These are phyloP conservation scores for Cerastis rubricosa DNA, from an alignment of 2,888 invertebrate species.

Conservation along the genomic window DNA sequence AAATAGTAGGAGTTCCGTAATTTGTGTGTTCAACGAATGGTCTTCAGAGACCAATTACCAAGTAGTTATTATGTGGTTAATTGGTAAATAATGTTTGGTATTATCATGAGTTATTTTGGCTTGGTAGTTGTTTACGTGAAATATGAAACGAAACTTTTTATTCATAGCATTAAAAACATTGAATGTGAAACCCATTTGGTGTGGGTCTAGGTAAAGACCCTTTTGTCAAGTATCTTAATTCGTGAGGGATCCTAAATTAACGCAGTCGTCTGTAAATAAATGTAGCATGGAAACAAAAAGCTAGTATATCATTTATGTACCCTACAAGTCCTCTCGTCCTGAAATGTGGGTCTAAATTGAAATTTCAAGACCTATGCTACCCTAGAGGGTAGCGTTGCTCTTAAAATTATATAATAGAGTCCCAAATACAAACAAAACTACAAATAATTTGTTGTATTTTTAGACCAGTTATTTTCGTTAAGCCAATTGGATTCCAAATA, in stretches of 20 bases:
- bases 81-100: slow-evolving; percentile 41
- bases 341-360: background rate
- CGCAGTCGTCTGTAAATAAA: background rate
- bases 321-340: background rate
- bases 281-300: background rate
- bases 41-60: slow-evolving; percentile 48
- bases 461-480: slow-evolving; percentile 11
- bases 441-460: slow-evolving; percentile 10
- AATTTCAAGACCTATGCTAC: background rate
- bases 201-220: background rate
- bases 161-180: background rate
- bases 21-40: slow-evolving; percentile 38
- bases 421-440: slow-evolving; percentile 8
- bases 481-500: slow-evolving; percentile 17
- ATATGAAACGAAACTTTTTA: slow-evolving; percentile 5
- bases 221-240: background rate
- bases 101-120: slow-evolving; percentile 36
- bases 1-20: slow-evolving; percentile 30
- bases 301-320: background rate
- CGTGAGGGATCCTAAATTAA: slow-evolving; percentile 2
- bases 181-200: background rate
- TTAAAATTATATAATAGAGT: background rate
- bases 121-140: background rate
- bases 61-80: slow-evolving; percentile 38
- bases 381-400: too few relatives aligned